Evolutionary conservation across 1,140 invertebrate species (phyloP).

Genomic region (Apis laboriosa): DNA sequence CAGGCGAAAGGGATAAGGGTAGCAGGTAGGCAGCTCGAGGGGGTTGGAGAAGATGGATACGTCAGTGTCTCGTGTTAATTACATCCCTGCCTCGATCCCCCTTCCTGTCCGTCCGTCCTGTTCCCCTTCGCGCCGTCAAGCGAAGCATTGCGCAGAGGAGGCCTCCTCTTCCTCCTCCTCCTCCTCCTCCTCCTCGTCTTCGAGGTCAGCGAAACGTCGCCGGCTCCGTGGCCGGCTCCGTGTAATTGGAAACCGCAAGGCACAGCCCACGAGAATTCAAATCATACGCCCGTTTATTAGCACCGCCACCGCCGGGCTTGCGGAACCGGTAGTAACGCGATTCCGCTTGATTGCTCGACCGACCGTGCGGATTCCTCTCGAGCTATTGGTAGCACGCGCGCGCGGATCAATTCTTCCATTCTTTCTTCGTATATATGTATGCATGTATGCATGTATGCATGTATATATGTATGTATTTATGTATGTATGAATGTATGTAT

Average conservation of each 20-base stretch:
- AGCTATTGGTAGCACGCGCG: not conserved
- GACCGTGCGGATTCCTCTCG: not conserved
- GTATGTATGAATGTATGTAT: too few relatives aligned
- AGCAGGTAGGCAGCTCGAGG: slow-evolving; percentile 31
- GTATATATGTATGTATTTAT: too few relatives aligned
- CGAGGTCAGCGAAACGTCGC: slow-evolving; percentile 70
- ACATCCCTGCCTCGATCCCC: slow-evolving; percentile 62
- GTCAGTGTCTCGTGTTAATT: slow-evolving; percentile 76
- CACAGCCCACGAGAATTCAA: slow-evolving; percentile 46
- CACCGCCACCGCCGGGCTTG: not conserved
- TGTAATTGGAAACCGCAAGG: slow-evolving; percentile 74
- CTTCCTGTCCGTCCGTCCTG: not conserved
- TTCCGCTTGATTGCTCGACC: slow-evolving; percentile 22
- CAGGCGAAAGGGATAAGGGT: slow-evolving; percentile 54
- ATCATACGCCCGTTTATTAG: slow-evolving; percentile 46
- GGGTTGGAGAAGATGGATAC: slow-evolving; percentile 72
- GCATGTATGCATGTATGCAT: too few relatives aligned
- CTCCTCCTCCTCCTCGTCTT: slow-evolving; percentile 50
- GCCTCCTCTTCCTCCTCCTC: not conserved
- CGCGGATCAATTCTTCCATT: too few relatives aligned
- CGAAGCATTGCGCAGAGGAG: slow-evolving; percentile 17
- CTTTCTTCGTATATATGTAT: too few relatives aligned
- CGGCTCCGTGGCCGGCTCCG: slow-evolving; percentile 55
- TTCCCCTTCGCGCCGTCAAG: slow-evolving; percentile 17
- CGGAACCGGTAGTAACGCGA: not conserved